Percentiles rank a stretch among this genome's conserved stretches.
Evolutionary conservation across 2,888 invertebrate species (phyloP).

Genomic region (Anarsia innoxiella): DNA sequence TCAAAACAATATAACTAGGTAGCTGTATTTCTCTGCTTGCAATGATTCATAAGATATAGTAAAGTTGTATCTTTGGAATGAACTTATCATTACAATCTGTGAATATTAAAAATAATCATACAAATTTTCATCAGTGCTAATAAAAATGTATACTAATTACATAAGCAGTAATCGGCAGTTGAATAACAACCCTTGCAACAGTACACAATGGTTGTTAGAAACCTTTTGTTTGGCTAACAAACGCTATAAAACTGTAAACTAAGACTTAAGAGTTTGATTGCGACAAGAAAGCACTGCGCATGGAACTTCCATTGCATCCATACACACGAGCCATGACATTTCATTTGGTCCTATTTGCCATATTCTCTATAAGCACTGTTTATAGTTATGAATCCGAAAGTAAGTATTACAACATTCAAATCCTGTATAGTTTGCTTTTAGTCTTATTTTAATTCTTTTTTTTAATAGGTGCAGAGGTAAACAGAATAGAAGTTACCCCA

Average conservation of each 20-base stretch:
- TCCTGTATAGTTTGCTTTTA: neutral
- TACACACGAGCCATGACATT: conserved; percentile 28
- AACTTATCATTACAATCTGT: too few species aligned
- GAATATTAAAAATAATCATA: too few species aligned
- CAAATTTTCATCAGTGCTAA: too few species aligned
- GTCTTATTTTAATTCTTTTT: neutral
- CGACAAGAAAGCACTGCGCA: conserved; percentile 16
- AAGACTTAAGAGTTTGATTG: conserved; percentile 19
- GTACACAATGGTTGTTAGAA: conserved; percentile 31
- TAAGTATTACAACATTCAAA: conserved; percentile 30
- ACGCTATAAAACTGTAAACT: conserved; percentile 27
- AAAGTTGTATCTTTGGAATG: too few species aligned
- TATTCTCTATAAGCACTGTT: conserved; percentile 26
- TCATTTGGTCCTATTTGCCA: conserved; percentile 21
- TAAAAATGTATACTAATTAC: conserved; percentile 1
- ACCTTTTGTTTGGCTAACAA: conserved; percentile 34
- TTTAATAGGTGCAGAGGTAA: conserved; percentile 40
- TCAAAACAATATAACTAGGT: too few species aligned
- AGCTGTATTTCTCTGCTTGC: too few species aligned
- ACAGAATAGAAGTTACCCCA: conserved; percentile 45
- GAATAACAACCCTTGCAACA: conserved; percentile 26
- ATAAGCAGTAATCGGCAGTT: conserved; percentile 17
- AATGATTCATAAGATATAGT: too few species aligned
- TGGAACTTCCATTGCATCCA: conserved; percentile 15
- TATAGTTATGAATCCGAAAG: conserved; percentile 42